Base-by-base conservation (phyloP, 2,113 vertebrate species). In the Melanocharis versteri region DNA sequence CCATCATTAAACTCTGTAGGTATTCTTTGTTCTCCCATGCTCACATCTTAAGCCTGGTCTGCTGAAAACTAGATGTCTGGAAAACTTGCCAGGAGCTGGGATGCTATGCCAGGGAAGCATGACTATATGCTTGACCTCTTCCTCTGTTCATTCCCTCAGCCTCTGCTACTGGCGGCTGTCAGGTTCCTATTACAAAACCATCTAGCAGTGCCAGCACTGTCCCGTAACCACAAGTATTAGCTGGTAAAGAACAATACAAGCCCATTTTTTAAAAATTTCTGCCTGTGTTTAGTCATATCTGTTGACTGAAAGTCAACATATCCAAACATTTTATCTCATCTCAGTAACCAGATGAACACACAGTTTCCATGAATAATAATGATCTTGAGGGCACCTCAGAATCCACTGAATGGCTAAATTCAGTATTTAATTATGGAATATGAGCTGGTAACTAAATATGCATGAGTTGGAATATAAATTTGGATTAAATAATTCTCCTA, bases 71-170 rank as follows among this genome's bases (percentile, higher is more conserved):
- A 81, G 83, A 92, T 97, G 95, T 97, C 95, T 97, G 94, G 88
- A 97, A 97, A 96, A 94, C 71, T 94, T 94, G 95, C 96, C 95
- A 97, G 96, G 88, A 97, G 86, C 89, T 72, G 87, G 78, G 85
- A 93, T 88, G 87, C 48, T 92, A 92, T 94, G 95, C 96, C 96
- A 97, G 95, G 96, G 95, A 95, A 97, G 94, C 96, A 97, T 97
- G 96, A 97, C 96, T 97, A 50, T 50, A 95, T 92, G 96, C 94
- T 96, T 95, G 96, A 97, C 95, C 95, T 97, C 95, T 86, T 96
- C 86, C 94, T 97, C 96, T 95, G 85, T 93, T 92, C 30, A 0
- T 88, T 96, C 93, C 85, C 79, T 93, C 51, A 95, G 90, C 90
- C 92, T 96, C 83, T 97, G 95, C 95, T 96, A 97, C 96, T 96